These are phyloP conservation scores for Agonopterix arenella DNA, from an alignment of 2,888 invertebrate species.

Conservation along the genomic window DNA sequence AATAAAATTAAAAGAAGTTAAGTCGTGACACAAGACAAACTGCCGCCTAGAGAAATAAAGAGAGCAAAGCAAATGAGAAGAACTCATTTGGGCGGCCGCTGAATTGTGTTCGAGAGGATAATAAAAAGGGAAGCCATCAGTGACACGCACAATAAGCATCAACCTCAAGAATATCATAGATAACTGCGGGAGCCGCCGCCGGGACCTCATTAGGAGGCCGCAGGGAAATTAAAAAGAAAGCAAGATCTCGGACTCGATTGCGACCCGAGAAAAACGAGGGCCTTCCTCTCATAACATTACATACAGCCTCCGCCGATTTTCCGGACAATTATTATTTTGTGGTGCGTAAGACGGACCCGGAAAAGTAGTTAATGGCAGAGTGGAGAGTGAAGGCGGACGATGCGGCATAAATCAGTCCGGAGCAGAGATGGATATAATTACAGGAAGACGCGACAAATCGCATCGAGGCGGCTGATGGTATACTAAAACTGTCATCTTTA, in stretches of 20 bases:
- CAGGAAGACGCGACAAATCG: conserved; percentile 49
- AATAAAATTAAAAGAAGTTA: conserved; percentile 67
- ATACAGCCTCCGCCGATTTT: conserved; percentile 74
- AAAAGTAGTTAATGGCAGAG: conserved; percentile 64
- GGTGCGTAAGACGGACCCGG: conserved; percentile 69
- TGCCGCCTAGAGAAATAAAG: conserved; percentile 74
- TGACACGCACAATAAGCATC: conserved; percentile 78
- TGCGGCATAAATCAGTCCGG: conserved; percentile 55
- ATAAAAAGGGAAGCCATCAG: conserved; percentile 75
- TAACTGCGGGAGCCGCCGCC: conserved; percentile 64
- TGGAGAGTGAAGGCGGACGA: conserved; percentile 34
- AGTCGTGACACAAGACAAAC: conserved; percentile 69
- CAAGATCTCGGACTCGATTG: conserved; percentile 76
- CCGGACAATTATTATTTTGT: conserved; percentile 77
- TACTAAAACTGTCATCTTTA: too few species aligned
- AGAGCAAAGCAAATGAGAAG: conserved; percentile 73
- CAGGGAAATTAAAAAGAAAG: conserved; percentile 78
- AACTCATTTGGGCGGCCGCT: conserved; percentile 72
- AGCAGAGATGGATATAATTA: conserved; percentile 60
- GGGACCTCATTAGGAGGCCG: conserved; percentile 76
- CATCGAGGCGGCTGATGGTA: conserved; percentile 19
- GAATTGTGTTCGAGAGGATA: conserved; percentile 76
- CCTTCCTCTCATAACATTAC: conserved; percentile 75
- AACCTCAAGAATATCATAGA: conserved; percentile 78
- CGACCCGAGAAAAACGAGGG: conserved; percentile 64